Evolutionary conservation across 2,888 invertebrate species (phyloP).

Genomic region (Cheilosia impressa): DNA sequence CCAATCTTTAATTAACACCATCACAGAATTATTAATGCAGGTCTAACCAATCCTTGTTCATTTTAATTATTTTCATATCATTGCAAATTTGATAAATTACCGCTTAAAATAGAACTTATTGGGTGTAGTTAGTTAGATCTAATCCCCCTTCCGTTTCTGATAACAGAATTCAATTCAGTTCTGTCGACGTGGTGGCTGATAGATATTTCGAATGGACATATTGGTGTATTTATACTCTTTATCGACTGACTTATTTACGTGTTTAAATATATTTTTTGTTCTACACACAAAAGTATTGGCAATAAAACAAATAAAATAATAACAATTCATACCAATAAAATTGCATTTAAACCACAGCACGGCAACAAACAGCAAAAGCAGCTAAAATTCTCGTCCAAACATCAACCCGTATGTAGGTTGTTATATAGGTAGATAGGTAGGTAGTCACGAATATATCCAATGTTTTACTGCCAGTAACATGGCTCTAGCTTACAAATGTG

Average conservation of each 20-base stretch:
- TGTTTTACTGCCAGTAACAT: constrained; percentile 27
- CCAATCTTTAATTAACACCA: too few relatives aligned
- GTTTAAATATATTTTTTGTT: background rate
- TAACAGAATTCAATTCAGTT: constrained; percentile 32
- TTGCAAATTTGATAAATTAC: constrained; percentile 12
- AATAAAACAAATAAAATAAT: background rate
- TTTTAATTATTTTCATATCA: background rate
- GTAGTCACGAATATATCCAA: constrained; percentile 34
- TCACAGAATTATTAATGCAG: too few relatives aligned
- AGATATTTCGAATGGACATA: background rate
- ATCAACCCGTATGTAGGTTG: constrained; percentile 29
- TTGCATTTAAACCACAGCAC: background rate
- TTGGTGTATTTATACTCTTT: background rate
- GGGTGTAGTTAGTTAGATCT: background rate
- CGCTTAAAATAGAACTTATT: constrained; percentile 1
- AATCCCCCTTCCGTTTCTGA: background rate
- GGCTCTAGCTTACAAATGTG: constrained; percentile 37
- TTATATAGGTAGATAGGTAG: too few relatives aligned
- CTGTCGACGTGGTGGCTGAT: constrained; percentile 39
- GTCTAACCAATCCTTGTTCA: background rate
- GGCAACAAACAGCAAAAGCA: constrained; percentile 22
- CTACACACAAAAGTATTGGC: background rate
- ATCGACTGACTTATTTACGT: too few relatives aligned
- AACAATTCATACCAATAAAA: constrained; percentile 21
- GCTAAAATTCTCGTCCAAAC: constrained; percentile 24